phyloP scores from a whole-genome alignment of 2,888 invertebrate species.

The Eulithis testata region DNA sequence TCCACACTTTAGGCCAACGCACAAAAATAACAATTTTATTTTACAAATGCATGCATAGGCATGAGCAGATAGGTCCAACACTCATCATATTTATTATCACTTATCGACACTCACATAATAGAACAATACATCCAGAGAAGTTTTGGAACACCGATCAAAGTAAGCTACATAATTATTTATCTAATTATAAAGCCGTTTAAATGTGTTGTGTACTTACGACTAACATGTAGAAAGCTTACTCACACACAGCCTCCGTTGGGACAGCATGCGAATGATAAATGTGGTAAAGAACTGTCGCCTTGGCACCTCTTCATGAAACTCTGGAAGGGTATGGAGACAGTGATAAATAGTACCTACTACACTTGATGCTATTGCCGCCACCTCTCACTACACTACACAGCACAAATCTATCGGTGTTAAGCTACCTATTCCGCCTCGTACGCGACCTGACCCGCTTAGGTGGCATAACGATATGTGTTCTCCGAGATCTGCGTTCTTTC shows the following conservation, averaged over 20 bases:
- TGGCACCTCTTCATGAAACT: slow-evolving; percentile 43
- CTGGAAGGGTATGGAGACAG: slow-evolving; percentile 29
- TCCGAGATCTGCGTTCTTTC: slow-evolving; percentile 69
- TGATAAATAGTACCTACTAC: slow-evolving; percentile 40
- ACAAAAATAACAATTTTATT: too few relatives aligned
- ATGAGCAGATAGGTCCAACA: not conserved
- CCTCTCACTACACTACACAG: slow-evolving; percentile 66
- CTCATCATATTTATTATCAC: slow-evolving; percentile 3
- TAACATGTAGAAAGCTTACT: slow-evolving; percentile 78
- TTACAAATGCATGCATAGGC: not conserved
- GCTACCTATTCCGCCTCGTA: slow-evolving; percentile 61
- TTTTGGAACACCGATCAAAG: slow-evolving; percentile 60
- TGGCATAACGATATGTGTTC: slow-evolving; percentile 62
- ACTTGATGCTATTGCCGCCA: slow-evolving; percentile 61
- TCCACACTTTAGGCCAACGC: too few relatives aligned
- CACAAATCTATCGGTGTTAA: slow-evolving; percentile 67
- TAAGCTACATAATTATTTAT: slow-evolving; percentile 61
- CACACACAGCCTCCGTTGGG: slow-evolving; percentile 67
- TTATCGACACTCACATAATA: slow-evolving; percentile 15
- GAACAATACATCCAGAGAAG: slow-evolving; percentile 42
- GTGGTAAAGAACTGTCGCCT: slow-evolving; percentile 55
- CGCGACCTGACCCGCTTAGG: slow-evolving; percentile 65
- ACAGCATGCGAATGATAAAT: slow-evolving; percentile 64
- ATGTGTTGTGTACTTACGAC: slow-evolving; percentile 66
- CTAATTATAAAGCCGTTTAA: slow-evolving; percentile 52